Percentiles rank a stretch among this genome's conserved stretches.
phyloP scores from a whole-genome alignment of 2,113 vertebrate genomes.

The Scalopus aquaticus region DNA sequence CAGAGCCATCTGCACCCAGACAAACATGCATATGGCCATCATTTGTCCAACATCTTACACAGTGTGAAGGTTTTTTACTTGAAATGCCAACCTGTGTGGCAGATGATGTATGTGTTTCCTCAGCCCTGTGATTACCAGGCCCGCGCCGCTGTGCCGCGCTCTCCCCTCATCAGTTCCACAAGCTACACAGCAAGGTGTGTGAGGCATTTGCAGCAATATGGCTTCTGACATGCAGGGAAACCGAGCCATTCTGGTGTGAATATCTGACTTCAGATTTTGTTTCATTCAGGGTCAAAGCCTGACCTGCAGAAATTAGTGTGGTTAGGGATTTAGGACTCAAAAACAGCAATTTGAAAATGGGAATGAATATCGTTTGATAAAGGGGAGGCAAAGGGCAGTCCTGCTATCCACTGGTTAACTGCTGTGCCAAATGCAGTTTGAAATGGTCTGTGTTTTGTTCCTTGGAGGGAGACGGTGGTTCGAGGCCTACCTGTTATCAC shows the following conservation, averaged over 20 bases:
- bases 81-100: slow-evolving; percentile 97
- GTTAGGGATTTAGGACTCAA: slow-evolving; percentile 94
- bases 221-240: slow-evolving; percentile 95
- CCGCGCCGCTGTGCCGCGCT: slow-evolving; percentile 94
- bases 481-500: slow-evolving; percentile 57
- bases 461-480: slow-evolving; percentile 64
- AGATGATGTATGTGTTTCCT: slow-evolving; percentile 99
- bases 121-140: slow-evolving; percentile 99
- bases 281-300: slow-evolving; percentile 93
- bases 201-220: slow-evolving; percentile 97
- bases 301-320: slow-evolving; percentile 93
- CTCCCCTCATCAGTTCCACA: slow-evolving; percentile 99
- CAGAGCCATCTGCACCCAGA: slow-evolving; percentile 95
- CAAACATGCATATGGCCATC: slow-evolving; percentile 96
- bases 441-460: slow-evolving; percentile 68
- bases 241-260: slow-evolving; percentile 91
- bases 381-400: slow-evolving; percentile 72
- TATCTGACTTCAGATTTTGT: slow-evolving; percentile 93
- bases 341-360: slow-evolving; percentile 92
- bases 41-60: slow-evolving; percentile 99
- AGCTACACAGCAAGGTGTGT: slow-evolving; percentile 95
- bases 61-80: slow-evolving; percentile 98
- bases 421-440: slow-evolving; percentile 69
- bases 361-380: slow-evolving; percentile 92
- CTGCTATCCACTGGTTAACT: slow-evolving; percentile 72